Percentiles rank a stretch among this genome's conserved stretches.
Conservation (phyloP, 2,797 vertebrate genomes). For the Chelonia mydas region DNA sequence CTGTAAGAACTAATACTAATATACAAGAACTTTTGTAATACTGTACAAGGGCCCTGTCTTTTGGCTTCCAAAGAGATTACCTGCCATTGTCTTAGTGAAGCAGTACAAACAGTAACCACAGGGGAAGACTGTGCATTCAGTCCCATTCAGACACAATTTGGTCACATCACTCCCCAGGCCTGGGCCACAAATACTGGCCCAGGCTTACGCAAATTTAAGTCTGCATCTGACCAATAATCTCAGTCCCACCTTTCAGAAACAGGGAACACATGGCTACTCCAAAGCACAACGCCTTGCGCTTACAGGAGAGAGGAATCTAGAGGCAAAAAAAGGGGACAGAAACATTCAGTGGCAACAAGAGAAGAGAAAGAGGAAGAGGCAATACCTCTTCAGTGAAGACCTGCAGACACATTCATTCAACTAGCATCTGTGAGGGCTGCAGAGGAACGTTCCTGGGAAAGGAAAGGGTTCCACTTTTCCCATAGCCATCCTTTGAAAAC, state of each 20-base stretch:
- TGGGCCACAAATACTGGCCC: neutral
- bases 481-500: neutral
- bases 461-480: neutral
- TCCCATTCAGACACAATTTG: neutral
- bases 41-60: neutral
- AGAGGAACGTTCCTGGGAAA: neutral
- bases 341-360: neutral
- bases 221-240: neutral
- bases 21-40: neutral
- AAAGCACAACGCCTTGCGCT: neutral
- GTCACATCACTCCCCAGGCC: neutral
- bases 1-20: neutral
- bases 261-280: neutral
- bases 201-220: neutral
- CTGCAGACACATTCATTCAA: neutral
- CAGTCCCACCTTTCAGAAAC: neutral
- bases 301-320: neutral
- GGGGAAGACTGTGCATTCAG: neutral
- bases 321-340: neutral
- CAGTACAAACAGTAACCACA: no score
- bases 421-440: neutral
- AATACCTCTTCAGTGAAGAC: neutral
- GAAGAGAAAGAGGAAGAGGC: neutral
- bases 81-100: neutral
- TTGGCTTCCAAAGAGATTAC: neutral